Base-by-base conservation (phyloP, 37 sponge, comb jelly and placozoan species). In the Lycopodina hypogea region DNA sequence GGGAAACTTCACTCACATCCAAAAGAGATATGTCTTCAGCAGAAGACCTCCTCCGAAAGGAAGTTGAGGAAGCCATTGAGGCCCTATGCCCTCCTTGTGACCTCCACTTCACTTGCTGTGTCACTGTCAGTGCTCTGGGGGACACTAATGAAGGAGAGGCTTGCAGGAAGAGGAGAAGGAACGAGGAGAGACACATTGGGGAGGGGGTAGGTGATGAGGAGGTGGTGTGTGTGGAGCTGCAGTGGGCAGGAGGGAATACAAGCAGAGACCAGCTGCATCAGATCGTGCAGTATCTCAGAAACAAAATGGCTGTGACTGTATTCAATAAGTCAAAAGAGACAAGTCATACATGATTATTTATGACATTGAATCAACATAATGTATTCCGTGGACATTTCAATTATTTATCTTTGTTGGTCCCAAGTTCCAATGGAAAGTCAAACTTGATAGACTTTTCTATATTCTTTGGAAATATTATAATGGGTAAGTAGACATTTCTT, bases 221-320 rank as follows among this genome's bases (percentile, higher is more conserved):
- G 8, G 69, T 24, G 29, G 34, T 29, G 32, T 36, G 45, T 59
- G 35, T 56, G 28, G 63, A 72, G 28, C 29, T 84, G 60, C 78
- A 84, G 68, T 84, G 68, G 77, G 40, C 87, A 0, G 9, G 41
- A n/a, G 88, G 92, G 2, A 74, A 79, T 36, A 41, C 68, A 18
- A 14, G 21, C 24, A 79, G 40, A 64, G 88, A 92, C n/a, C 3
- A 28, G 14, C 35, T 92, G 21, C 85, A 92, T 35, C 92, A 87
- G 42, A 84, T 92, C 14, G 22, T 81, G 28, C 92, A 92, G 61
- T 84, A 87, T 28, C 26, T 87, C 0, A 66, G 37, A 21, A 92
- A 92, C 69, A 76, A 29, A 75, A 3, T 81, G 19, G 26, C 57
- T 32, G 9, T 65, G 35, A 32, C 26, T 30, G 4, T 34, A 65